Evolutionary conservation across 23 tunicate genomes (phyloP), one percentile per base, ranked within the genome.

Genomic region (Halocynthia roretzi): DNA sequence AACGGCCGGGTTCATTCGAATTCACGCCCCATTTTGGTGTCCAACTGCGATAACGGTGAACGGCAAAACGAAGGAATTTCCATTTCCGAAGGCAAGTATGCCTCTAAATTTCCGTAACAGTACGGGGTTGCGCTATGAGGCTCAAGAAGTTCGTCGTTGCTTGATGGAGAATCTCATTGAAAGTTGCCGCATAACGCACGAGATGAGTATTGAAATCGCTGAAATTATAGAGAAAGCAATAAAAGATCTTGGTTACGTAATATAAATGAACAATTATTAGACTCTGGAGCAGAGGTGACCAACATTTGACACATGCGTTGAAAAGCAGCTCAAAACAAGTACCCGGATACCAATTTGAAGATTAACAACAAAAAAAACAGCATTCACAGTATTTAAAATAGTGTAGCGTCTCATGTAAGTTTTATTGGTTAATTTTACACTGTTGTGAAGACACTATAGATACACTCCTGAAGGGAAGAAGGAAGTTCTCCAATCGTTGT

Each of bases 61-160:
- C 5, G 54, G 21, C 2, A 6, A 72, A 18, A 31, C 12, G 10
- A 14, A 53, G 12, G 23, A 80, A 2, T 44, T 77, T 2, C 50
- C 58, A 53, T 55, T 56, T 23, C 83, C 74, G 8, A 62, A 83
- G 14, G 83, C 64, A 6, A 58, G 17, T 10, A 18, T 63, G 0
- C 64, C 78, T 0, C 52, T 83, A 49, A 85, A 90, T 62, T 90
- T 84, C 54, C 49, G 68, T 7, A 83, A 85, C 60, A 75, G 90
- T 68, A 55, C 51, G 40, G 96, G 96, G 7, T 56, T 90, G 50
- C 69, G 51, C 49, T 90, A 90, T 67, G 90, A 90, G 69, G 96
- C 96, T 10, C 52, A 50, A 51, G 90, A 90, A 85, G 96, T 90
- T 9, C 62, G 96, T 62, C 70, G 69, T 23, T 90, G 90, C 61